phyloP scores from a whole-genome alignment of 2,888 invertebrate genomes.

The Pollenia angustigena region DNA sequence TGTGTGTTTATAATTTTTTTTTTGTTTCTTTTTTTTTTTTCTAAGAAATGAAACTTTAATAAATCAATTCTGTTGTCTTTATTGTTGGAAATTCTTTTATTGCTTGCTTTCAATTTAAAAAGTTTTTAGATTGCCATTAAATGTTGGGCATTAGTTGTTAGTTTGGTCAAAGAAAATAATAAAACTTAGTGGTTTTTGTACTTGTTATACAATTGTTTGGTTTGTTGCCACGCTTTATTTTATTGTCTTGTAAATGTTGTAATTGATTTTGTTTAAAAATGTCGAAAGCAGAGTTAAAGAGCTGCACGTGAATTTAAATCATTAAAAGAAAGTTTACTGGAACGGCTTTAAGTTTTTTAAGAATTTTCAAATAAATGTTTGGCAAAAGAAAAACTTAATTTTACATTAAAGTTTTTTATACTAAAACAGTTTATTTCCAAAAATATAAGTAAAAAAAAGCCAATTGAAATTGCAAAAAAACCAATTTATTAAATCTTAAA shows the following conservation, averaged over 20 bases:
- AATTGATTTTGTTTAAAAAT: slow-evolving; percentile 29
- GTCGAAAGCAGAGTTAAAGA: background rate
- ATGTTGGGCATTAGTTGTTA: background rate
- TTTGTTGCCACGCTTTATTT: slow-evolving; percentile 13
- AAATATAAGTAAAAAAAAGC: no score
- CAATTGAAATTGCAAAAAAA: no score
- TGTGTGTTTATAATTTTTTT: background rate
- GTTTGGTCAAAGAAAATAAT: background rate
- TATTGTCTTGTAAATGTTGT: slow-evolving; percentile 4
- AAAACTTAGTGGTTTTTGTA: background rate
- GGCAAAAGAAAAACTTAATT: no score
- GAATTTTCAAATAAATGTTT: no score
- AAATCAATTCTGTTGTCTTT: slow-evolving; percentile 32
- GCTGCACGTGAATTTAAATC: no score
- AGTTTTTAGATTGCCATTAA: background rate
- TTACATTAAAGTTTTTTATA: no score
- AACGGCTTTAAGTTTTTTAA: no score
- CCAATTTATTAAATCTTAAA: no score
- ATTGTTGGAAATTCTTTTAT: background rate
- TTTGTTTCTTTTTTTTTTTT: background rate
- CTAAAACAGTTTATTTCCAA: no score
- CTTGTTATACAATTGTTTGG: slow-evolving; percentile 12
- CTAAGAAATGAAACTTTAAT: background rate
- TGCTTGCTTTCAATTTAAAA: background rate
- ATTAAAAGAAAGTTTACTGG: no score